phyloP scores from a whole-genome alignment of 2,113 vertebrate genomes.

The Patagioenas fasciata region DNA sequence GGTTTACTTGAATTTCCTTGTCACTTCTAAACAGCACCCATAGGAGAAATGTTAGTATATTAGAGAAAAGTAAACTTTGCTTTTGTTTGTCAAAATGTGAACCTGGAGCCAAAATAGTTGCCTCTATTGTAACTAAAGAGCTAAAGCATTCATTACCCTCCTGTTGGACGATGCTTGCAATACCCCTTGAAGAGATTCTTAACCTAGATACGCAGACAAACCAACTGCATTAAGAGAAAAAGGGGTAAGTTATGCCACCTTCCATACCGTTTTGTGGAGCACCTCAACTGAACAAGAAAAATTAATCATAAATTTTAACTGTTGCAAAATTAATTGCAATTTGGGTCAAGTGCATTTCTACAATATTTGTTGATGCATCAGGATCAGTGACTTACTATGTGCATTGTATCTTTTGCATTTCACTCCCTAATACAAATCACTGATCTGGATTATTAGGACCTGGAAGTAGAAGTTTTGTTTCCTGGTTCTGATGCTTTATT shows the following conservation, averaged over 20 bases:
- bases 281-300: neutral
- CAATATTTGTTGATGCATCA: neutral
- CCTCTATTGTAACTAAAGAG: neutral
- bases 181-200: neutral
- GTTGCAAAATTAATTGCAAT: neutral
- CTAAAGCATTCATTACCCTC: neutral
- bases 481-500: neutral
- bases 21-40: neutral
- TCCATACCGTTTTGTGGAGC: neutral
- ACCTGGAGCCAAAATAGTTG: neutral
- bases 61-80: neutral
- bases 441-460: neutral
- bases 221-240: neutral
- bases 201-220: neutral
- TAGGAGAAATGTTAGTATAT: neutral
- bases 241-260: neutral
- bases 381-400: neutral
- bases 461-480: neutral
- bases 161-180: neutral
- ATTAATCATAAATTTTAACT: neutral
- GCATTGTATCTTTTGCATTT: neutral
- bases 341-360: neutral
- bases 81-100: neutral
- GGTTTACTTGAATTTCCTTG: neutral
- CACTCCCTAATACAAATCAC: neutral